Base-by-base conservation (phyloP, 2,888 invertebrate genomes). In the Caenorhabditis zanzibari region DNA sequence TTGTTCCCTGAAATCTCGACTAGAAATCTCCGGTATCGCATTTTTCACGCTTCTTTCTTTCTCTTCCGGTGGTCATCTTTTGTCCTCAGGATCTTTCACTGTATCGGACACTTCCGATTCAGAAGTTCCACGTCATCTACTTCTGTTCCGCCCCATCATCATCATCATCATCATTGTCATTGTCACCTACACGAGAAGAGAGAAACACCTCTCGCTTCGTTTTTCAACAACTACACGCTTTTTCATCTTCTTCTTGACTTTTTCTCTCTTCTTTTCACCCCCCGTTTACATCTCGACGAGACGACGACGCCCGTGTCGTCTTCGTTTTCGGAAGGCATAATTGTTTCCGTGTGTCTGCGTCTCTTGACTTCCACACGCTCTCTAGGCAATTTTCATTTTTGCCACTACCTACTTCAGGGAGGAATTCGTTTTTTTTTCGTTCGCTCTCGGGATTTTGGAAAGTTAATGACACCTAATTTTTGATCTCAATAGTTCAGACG, bases 271-370 rank as follows among this genome's bases (percentile, higher is more conserved):
- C n/a, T n/a, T n/a, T n/a, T n/a, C n/a, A n/a, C n/a, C n/a, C n/a
- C n/a, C n/a, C n/a, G n/a, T n/a, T n/a, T n/a, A n/a, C n/a, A n/a
- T n/a, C n/a, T n/a, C n/a, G 26, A 59, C 19, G 35, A 44, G 38
- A 41, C 28, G 44, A 44, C 44, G 22, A 41, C 49, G 32, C 49
- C 28, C 41, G 38, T 24, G 24, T 54, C 44, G 61, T 54, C 32
- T 54, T 12, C 44, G 24, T n/a, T 7, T 9, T 3, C 38, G 54
- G 28, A 49, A 54, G 44, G 28, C 64, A 63, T 72, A 79, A 71
- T 79, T 71, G 71, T 79, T 79, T 79, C 71, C 58, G 64, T 56
- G 58, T 38, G 44, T 47, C 72, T 52, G 74, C 75, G 75, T 75
- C 63, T 71, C 63, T 44, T 16, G 5, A 14, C 16, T 16, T 44